Evolutionary conservation across 2,113 vertebrate species (phyloP).

Genomic region (Anarrhichthys ocellatus): DNA sequence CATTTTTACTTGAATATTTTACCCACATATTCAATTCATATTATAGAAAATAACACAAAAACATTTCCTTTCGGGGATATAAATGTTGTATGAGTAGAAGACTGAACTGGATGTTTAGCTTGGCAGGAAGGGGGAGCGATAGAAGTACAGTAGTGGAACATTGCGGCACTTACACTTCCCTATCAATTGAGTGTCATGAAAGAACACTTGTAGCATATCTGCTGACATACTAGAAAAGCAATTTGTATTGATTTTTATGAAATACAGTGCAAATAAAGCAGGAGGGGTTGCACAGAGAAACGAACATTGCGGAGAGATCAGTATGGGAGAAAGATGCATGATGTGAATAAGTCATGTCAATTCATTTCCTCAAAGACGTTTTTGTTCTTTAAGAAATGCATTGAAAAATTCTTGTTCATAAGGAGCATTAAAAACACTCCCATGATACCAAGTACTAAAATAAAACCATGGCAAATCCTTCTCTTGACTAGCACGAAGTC

Average conservation of each 20-base stretch:
- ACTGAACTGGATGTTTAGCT: background rate
- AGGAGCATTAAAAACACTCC: slow-evolving; percentile 4
- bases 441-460: slow-evolving; percentile 7
- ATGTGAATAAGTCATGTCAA: background rate
- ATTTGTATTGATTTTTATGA: slow-evolving; percentile 58
- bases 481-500: slow-evolving; percentile 31
- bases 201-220: slow-evolving; percentile 21
- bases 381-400: background rate
- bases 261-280: slow-evolving; percentile 32
- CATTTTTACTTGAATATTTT: slow-evolving; percentile 2
- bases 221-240: slow-evolving; percentile 31
- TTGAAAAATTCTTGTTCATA: background rate
- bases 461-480: background rate
- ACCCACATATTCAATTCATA: background rate
- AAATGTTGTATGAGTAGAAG: background rate
- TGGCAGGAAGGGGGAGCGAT: background rate
- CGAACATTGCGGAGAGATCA: background rate
- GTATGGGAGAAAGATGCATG: background rate
- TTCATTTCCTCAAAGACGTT: background rate
- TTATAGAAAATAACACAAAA: background rate
- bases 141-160: slow-evolving; percentile 8
- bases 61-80: background rate
- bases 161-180: slow-evolving; percentile 20
- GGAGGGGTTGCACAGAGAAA: background rate
- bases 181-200: slow-evolving; percentile 24